A percentile compares a stretch with the other conserved stretches of the same genome.
These are phyloP conservation scores for Plecotus auritus DNA, from an alignment of 2,113 vertebrate species.

Conservation along the genomic window DNA sequence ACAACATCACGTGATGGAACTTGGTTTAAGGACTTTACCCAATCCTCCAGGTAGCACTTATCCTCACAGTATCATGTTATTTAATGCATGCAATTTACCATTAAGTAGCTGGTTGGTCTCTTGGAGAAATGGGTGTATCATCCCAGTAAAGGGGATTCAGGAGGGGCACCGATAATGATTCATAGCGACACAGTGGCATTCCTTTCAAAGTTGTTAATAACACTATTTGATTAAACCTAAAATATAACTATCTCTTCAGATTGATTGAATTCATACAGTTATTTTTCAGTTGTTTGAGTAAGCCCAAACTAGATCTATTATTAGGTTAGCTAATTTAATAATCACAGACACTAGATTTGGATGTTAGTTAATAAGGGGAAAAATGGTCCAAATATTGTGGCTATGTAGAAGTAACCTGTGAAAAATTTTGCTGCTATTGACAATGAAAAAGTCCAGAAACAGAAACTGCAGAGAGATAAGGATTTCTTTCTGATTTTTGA, in stretches of 20 bases:
- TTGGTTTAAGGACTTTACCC: neutral
- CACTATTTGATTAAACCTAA: neutral
- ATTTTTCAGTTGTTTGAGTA: constrained; percentile 10
- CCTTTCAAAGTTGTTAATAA: no score
- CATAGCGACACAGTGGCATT: neutral
- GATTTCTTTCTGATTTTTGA: neutral
- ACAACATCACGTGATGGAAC: neutral
- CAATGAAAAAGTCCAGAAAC: neutral
- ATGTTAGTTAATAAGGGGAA: neutral
- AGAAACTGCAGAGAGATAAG: neutral
- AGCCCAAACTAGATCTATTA: neutral
- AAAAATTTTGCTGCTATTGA: neutral
- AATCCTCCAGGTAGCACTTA: neutral
- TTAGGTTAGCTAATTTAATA: neutral
- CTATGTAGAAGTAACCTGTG: neutral
- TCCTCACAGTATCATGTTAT: neutral
- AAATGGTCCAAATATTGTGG: neutral
- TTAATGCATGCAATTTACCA: neutral
- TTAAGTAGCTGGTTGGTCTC: neutral
- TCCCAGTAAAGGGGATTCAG: neutral
- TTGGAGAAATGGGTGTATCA: neutral
- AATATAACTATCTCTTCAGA: neutral
- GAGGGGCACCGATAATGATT: neutral
- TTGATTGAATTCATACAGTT: neutral
- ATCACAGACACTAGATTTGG: neutral